Conservation (phyloP, 2,113 vertebrate genomes). For the Nycticorax nycticorax region DNA sequence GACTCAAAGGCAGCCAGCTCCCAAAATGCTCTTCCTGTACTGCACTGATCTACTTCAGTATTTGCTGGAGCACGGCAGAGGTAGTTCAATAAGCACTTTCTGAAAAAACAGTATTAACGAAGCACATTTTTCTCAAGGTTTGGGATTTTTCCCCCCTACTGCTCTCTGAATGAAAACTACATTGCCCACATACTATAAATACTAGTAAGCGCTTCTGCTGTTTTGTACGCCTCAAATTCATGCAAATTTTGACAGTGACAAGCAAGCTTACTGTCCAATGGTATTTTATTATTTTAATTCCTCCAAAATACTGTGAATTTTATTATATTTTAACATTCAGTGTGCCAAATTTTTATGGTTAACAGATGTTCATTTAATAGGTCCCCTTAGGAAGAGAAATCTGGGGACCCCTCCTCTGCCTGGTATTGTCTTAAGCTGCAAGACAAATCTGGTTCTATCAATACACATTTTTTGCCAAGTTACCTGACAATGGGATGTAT, state of each 20-base stretch:
- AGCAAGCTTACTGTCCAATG: constrained; percentile 33
- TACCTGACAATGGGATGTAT: not conserved
- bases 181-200: not conserved
- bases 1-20: not conserved
- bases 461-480: not conserved
- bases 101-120: not conserved
- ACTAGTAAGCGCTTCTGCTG: not conserved
- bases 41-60: not conserved
- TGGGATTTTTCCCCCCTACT: not conserved
- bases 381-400: constrained; percentile 24
- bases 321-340: constrained; percentile 53
- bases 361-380: constrained; percentile 69
- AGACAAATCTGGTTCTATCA: constrained; percentile 12
- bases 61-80: not conserved
- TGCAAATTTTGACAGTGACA: constrained; percentile 24
- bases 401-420: not conserved
- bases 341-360: constrained; percentile 60
- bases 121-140: not conserved
- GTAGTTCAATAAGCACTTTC: not conserved
- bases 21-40: not conserved
- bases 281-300: constrained; percentile 72
- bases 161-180: constrained; percentile 5
- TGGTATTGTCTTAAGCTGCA: constrained; percentile 37
- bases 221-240: constrained; percentile 1
- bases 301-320: constrained; percentile 51